Conservation (phyloP, 2,888 invertebrate genomes). For the Coenonympha glycerion region DNA sequence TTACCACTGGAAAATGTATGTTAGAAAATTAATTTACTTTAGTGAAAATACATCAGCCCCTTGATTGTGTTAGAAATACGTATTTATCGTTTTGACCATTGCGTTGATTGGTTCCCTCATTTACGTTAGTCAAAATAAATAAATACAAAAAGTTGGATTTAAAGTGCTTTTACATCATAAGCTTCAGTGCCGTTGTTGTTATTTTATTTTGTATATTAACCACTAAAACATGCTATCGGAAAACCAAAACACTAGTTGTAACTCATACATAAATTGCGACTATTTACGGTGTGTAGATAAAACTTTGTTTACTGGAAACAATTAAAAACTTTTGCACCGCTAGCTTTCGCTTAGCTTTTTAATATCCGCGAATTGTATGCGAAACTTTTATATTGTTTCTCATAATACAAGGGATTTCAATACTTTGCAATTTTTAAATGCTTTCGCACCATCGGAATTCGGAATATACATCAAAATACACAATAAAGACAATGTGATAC, state of each 20-base stretch:
- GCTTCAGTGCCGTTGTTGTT: too few relatives aligned
- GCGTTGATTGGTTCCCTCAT: too few relatives aligned
- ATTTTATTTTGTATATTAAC: too few relatives aligned
- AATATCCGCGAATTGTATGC: constrained; percentile 1
- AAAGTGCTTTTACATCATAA: too few relatives aligned
- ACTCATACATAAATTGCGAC: not conserved
- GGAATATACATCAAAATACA: not conserved
- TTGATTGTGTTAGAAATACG: too few relatives aligned
- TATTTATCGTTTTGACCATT: too few relatives aligned
- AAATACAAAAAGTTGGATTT: too few relatives aligned
- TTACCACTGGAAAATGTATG: constrained; percentile 10
- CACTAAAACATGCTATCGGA: too few relatives aligned
- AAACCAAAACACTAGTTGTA: not conserved
- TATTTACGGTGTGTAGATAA: not conserved
- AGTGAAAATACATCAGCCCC: too few relatives aligned
- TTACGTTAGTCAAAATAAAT: too few relatives aligned
- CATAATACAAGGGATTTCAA: not conserved
- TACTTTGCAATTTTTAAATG: not conserved
- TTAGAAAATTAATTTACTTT: too few relatives aligned
- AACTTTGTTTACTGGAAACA: constrained; percentile 3
- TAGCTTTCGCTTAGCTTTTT: constrained; percentile 1
- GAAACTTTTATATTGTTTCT: constrained; percentile 1
- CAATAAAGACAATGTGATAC: too few relatives aligned
- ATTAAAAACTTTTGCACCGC: constrained; percentile 3
- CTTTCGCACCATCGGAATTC: not conserved